phyloP scores from a whole-genome alignment of 2,888 invertebrate genomes.

The Parelbella ahira region DNA sequence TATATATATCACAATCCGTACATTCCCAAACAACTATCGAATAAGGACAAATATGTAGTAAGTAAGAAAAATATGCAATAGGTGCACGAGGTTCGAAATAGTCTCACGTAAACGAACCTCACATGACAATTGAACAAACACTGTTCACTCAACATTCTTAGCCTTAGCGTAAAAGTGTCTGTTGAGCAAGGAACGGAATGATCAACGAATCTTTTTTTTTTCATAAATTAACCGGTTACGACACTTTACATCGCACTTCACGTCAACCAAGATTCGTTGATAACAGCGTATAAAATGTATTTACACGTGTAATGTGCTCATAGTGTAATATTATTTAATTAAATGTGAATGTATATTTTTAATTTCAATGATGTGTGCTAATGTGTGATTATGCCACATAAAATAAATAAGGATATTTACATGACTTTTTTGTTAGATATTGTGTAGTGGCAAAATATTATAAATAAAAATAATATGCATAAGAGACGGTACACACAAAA shows the following conservation, averaged over 20 bases:
- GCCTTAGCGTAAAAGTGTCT: conserved; percentile 40
- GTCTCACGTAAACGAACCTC: conserved; percentile 51
- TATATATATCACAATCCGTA: conserved; percentile 21
- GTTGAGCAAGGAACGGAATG: conserved; percentile 30
- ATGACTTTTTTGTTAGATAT: conserved; percentile 37
- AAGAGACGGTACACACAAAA: conserved; percentile 31
- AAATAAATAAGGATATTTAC: conserved; percentile 36
- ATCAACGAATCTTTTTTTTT: conserved; percentile 49
- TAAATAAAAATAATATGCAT: conserved; percentile 36
- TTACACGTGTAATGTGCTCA: conserved; percentile 43
- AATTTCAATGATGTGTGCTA: conserved; percentile 45
- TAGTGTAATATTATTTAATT: conserved; percentile 6
- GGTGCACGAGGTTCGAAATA: conserved; percentile 49
- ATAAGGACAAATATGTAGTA: conserved; percentile 27
- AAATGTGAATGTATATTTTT: too few relatives aligned
- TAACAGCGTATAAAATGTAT: conserved; percentile 25
- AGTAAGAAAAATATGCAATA: conserved; percentile 38
- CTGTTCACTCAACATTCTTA: conserved; percentile 77
- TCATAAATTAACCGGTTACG: conserved; percentile 12
- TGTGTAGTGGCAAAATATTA: conserved; percentile 45
- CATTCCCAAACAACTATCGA: conserved; percentile 27
- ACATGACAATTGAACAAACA: conserved; percentile 43
- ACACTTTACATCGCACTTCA: neutral
- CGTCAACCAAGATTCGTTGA: conserved; percentile 32
- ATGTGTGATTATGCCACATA: conserved; percentile 47